Conservation (phyloP, 1,140 invertebrate genomes). For the Formica exsecta region DNA sequence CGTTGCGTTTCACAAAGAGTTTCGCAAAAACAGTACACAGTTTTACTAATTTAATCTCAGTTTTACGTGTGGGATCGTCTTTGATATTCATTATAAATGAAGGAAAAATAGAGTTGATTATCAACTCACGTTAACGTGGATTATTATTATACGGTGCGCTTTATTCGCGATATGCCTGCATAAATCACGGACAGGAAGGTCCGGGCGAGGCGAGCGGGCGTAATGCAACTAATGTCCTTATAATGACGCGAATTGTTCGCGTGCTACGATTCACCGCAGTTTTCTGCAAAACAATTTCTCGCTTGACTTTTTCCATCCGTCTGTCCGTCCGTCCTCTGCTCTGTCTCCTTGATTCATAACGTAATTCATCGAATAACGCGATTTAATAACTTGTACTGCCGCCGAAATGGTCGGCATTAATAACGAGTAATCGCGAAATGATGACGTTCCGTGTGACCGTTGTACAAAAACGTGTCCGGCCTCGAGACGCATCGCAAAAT, state of each 20-base stretch:
- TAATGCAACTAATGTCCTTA: conserved; percentile 70
- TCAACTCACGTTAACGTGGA: background rate
- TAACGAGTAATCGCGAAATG: conserved; percentile 48
- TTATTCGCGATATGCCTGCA: conserved; percentile 11
- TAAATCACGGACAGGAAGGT: conserved; percentile 40
- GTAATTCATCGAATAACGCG: conserved; percentile 39
- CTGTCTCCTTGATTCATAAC: conserved; percentile 51
- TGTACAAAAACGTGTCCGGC: conserved; percentile 29
- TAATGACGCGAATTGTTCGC: conserved; percentile 72
- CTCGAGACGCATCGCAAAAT: conserved; percentile 9
- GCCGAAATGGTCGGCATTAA: conserved; percentile 47
- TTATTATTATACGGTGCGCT: conserved; percentile 25
- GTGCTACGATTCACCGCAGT: conserved; percentile 37
- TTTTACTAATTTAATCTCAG: conserved; percentile 20
- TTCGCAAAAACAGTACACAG: background rate
- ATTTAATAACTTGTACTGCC: conserved; percentile 52
- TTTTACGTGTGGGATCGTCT: background rate
- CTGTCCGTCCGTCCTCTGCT: no score
- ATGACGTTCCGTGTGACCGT: conserved; percentile 1
- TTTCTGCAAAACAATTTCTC: conserved; percentile 51
- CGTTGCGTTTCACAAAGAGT: background rate
- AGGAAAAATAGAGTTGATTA: background rate
- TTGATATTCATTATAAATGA: background rate
- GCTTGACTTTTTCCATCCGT: conserved; percentile 24
- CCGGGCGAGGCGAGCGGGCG: background rate